Base-by-base conservation (phyloP, 64 coral and sea anemone genomes). In the Platygyra sinensis region DNA sequence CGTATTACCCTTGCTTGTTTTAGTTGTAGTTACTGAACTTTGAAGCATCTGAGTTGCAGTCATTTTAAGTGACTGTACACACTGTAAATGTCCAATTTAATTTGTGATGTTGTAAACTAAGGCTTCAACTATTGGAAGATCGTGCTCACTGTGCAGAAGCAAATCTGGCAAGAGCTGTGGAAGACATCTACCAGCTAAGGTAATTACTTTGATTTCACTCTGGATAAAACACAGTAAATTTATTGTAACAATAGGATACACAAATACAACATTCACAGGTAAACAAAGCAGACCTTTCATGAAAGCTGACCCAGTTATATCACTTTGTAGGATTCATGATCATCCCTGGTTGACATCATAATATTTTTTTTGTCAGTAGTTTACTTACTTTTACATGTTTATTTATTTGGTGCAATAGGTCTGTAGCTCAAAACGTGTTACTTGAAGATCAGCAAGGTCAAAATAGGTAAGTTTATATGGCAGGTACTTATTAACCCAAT, bases 151-250 rank as follows among this genome's bases (percentile, higher is more conserved):
- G 57, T 46, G 90, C 90, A 25, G 90, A 92, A 55, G 82, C 90
- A 54, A 84, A 92, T 79, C 60, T 92, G 3, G 83, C 83, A 29
- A 86, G 84, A 78, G 90, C 90, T 22, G 49, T 83, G 51, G 90
- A 87, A 51, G 90, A 92, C 18, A 86, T 92, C 32, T 19, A 29
- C 10, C 82, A 86, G 39, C 67, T 92, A 25, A 92, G 90, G 90
- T 92, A 78, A 10, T n/a, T 77, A 9, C 31, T 38, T 59, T 16
- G 22, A 52, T n/a, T 52, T 51, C 17, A 24, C 24, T 65, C 18
- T 8, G 61, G 18, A 1, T 65, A 8, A 7, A 22, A 1, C 18
- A 8, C 16, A 65, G 4, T 65, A 65, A 1, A 65, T 65, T 65
- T 22, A 64, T 64, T 64, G 0, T 64, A 64, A 22, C 3, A 4